These are phyloP conservation scores for Plagiodera versicolora DNA, from an alignment of 2,888 invertebrate genomes.

Conservation along the genomic window DNA sequence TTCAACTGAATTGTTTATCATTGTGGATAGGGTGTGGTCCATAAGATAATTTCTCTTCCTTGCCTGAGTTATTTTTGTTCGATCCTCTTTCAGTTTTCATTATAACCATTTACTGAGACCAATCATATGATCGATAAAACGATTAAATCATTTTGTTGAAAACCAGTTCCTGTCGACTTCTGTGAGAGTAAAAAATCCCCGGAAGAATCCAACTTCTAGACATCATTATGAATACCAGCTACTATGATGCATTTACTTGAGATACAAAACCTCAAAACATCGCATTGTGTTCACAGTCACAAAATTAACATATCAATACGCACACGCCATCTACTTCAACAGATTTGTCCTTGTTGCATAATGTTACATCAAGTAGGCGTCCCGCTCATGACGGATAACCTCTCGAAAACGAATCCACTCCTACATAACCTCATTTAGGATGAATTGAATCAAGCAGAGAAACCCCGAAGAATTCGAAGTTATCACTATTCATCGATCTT, in stretches of 20 bases:
- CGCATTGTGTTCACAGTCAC: background rate
- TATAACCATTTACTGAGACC: too few species aligned
- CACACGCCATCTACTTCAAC: background rate
- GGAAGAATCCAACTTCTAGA: too few species aligned
- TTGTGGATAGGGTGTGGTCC: too few species aligned
- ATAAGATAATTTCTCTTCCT: too few species aligned
- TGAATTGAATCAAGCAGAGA: conserved; percentile 17
- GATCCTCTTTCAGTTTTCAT: too few species aligned
- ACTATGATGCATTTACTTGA: background rate
- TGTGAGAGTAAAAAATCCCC: too few species aligned
- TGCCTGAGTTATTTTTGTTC: too few species aligned
- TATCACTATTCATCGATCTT: conserved; percentile 18
- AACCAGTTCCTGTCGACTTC: too few species aligned
- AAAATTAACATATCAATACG: conserved; percentile 1
- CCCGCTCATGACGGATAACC: conserved; percentile 16
- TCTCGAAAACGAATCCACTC: conserved; percentile 17
- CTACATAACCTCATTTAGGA: conserved; percentile 22
- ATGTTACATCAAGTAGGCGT: conserved; percentile 18
- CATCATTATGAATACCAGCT: too few species aligned
- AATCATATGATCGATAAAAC: too few species aligned
- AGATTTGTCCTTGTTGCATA: conserved; percentile 9
- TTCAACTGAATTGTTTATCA: too few species aligned
- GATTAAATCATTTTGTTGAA: too few species aligned
- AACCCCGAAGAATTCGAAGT: conserved; percentile 10
- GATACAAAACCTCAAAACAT: background rate